These are phyloP conservation scores for Andricus grossulariae DNA, from an alignment of 1,140 invertebrate genomes.

Conservation along the genomic window DNA sequence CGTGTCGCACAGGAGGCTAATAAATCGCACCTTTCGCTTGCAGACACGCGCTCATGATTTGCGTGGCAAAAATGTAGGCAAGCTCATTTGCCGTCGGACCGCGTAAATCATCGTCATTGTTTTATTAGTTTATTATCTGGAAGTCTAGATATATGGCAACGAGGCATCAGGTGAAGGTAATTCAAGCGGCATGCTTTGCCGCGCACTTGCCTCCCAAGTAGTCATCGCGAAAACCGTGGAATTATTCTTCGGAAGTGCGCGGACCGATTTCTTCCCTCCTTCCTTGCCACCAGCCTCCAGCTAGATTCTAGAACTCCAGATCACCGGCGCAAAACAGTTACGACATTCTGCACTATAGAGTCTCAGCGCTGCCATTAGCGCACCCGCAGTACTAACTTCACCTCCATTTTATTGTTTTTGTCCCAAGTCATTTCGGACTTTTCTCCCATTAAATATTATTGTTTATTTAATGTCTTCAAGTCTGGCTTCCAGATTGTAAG, in stretches of 20 bases:
- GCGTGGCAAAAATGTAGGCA: conserved; percentile 53
- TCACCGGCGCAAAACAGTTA: background rate
- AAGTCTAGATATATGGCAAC: conserved; percentile 32
- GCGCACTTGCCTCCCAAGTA: conserved; percentile 29
- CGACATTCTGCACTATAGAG: background rate
- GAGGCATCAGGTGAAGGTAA: conserved; percentile 19
- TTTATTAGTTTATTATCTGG: conserved; percentile 59
- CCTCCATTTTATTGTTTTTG: background rate
- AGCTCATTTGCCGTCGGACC: conserved; percentile 62
- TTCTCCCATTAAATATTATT: background rate
- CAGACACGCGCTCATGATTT: conserved; percentile 49
- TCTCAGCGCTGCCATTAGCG: background rate
- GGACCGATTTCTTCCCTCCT: background rate
- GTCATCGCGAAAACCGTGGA: conserved; percentile 21
- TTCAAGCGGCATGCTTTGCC: background rate
- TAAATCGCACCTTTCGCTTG: conserved; percentile 55
- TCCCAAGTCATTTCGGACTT: background rate
- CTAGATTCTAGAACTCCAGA: too few species aligned
- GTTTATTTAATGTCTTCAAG: background rate
- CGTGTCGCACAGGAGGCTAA: conserved; percentile 56
- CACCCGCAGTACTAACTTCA: background rate
- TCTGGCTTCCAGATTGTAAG: background rate
- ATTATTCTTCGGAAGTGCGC: conserved; percentile 9
- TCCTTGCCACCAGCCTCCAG: background rate
- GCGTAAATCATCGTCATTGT: conserved; percentile 63